Conservation (phyloP, 2,113 vertebrate genomes). For the Hypanus sabinus region DNA sequence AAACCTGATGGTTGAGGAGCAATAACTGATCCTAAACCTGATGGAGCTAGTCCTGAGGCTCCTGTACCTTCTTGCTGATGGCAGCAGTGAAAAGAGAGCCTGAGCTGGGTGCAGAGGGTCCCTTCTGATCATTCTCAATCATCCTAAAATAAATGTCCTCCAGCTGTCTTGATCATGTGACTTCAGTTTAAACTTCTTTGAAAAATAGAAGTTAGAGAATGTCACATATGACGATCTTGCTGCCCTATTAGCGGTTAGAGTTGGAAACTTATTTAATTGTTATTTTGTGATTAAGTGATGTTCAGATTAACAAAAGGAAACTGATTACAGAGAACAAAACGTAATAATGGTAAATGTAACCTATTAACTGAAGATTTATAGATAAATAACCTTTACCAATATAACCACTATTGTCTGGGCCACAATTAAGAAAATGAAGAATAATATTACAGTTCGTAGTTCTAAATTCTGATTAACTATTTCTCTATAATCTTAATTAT, state of each 20-base stretch:
- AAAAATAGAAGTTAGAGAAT: not conserved
- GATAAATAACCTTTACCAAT: no score
- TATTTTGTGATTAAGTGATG: slow-evolving; percentile 3
- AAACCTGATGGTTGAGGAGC: no score
- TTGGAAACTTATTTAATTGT: not conserved
- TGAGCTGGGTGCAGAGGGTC: no score
- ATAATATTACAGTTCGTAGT: not conserved
- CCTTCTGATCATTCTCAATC: not conserved
- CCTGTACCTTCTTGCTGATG: no score
- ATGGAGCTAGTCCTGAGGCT: no score
- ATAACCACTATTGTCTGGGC: not conserved
- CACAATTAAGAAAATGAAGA: not conserved
- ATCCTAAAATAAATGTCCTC: not conserved
- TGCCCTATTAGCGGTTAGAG: not conserved
- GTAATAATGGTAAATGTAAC: not conserved
- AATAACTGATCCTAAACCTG: no score
- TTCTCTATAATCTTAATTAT: no score
- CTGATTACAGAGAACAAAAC: not conserved
- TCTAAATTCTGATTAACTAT: not conserved
- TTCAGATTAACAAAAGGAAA: not conserved
- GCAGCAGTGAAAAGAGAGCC: no score
- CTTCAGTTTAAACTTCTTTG: not conserved
- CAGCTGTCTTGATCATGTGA: not conserved
- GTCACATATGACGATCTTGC: not conserved
- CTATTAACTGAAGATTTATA: not conserved